Conservation (phyloP, 2,113 vertebrate genomes). For the Eretmochelys imbricata region DNA sequence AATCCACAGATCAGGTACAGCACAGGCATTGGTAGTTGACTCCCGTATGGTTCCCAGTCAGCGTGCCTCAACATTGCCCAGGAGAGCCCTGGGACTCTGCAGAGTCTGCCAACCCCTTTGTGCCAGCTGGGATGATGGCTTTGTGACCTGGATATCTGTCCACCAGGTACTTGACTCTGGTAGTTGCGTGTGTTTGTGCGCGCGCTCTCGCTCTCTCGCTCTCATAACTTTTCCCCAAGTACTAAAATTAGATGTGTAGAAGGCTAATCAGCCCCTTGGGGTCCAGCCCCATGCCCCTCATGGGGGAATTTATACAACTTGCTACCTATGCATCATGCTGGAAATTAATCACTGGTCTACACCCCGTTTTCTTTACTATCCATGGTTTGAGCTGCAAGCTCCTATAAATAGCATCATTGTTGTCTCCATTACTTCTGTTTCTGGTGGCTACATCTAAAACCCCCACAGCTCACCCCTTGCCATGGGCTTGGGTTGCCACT, state of each 20-base stretch:
- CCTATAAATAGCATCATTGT: background rate
- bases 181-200: background rate
- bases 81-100: background rate
- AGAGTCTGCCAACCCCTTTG: background rate
- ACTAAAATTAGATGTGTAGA: too few relatives aligned
- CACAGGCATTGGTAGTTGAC: background rate
- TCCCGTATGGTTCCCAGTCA: accelerated
- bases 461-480: background rate
- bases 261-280: background rate
- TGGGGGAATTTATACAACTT: background rate
- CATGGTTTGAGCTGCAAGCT: background rate
- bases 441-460: slow-evolving; percentile 1
- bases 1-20: background rate
- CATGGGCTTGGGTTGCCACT: background rate
- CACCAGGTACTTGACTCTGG: background rate
- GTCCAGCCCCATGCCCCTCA: background rate
- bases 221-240: too few relatives aligned
- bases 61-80: background rate
- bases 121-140: background rate
- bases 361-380: background rate
- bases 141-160: background rate
- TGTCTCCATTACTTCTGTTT: background rate
- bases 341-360: background rate
- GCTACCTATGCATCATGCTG: background rate
- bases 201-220: too few relatives aligned